Evolutionary conservation across 2,797 vertebrate genomes (phyloP).

Genomic region (Rhynchonycteris naso): DNA sequence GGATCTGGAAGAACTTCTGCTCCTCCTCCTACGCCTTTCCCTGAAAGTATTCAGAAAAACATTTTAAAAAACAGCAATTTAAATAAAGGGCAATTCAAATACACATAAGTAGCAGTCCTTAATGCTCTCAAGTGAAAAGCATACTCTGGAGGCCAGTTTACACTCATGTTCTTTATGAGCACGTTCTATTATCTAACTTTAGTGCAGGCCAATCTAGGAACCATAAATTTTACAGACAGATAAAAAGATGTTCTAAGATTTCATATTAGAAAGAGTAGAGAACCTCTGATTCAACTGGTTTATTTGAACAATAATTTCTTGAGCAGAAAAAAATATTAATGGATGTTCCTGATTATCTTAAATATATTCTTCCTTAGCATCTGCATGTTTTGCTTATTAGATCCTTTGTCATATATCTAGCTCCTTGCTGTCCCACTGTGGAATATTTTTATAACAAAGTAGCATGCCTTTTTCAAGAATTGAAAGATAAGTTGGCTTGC

Average conservation of each 20-base stretch:
- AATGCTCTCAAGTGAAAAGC: neutral
- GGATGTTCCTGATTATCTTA: slow-evolving; percentile 15
- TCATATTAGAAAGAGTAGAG: neutral
- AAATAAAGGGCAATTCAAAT: slow-evolving; percentile 50
- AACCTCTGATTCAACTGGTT: neutral
- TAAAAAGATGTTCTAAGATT: slow-evolving; percentile 25
- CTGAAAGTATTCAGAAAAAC: slow-evolving; percentile 82
- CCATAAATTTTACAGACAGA: neutral
- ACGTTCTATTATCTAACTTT: neutral
- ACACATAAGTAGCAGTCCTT: neutral
- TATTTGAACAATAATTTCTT: slow-evolving; percentile 12
- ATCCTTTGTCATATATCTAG: neutral
- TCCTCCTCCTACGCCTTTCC: slow-evolving; percentile 91
- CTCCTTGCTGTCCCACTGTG: slow-evolving; percentile 46
- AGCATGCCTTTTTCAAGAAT: slow-evolving; percentile 3
- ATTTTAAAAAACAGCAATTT: slow-evolving; percentile 35
- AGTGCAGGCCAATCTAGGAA: slow-evolving; percentile 18
- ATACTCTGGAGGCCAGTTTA: neutral
- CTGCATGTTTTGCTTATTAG: slow-evolving; percentile 10
- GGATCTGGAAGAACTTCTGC: slow-evolving; percentile 90
- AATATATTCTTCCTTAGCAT: neutral
- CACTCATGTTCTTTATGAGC: neutral
- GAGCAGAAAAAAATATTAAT: slow-evolving; percentile 42
- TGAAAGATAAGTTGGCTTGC: neutral
- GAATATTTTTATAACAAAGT: slow-evolving; percentile 29